Base-by-base conservation (phyloP, 1,140 invertebrate genomes). In the Cecropterus lyciades region DNA sequence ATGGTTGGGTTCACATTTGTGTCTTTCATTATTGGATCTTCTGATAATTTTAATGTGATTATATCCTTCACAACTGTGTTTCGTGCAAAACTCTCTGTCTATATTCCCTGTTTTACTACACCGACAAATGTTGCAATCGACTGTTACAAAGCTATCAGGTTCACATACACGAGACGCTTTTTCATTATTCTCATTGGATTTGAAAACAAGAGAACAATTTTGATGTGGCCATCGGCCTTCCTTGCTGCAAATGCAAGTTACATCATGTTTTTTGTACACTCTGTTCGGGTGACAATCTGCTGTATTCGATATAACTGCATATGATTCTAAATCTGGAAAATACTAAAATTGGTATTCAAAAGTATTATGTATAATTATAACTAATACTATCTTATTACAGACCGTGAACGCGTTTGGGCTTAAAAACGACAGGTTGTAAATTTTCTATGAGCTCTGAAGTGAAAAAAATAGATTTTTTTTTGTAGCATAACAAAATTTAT, bases 121-220 rank as follows among this genome's bases (percentile, higher is more conserved):
- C 40, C 73, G 59, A 40, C 87, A 89, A 3, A 89, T 53, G 42
- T 87, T 89, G 43, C 87, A 89, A 40, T 81, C 73, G 1, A 81
- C 27, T n/a, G 55, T 45, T 0, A 80, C 65, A 46, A 79, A 85
- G 7, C 66, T 64, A 14, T 80, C 64, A 10, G 82, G 77, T 53
- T 71, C 27, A 53, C 87, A 89, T 51, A 48, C 56, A 14, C 40
- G 40, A 43, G 13, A 43, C 0, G 2, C 14, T 14, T 20, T 64
- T 13, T 4, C 43, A 52, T 4, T 40, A n/a, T n/a, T n/a, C n/a
- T n/a, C n/a, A n/a, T n/a, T n/a, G n/a, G n/a, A n/a, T 15, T 56
- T 46, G 27, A 70, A 70, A 11, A 43, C 5, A n/a, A 10, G 2
- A 9, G 33, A 20, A 43, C 81, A 84, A 7, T 69, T 69, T 1